These are phyloP conservation scores for Cynopterus brachyotis DNA, from an alignment of 2,113 vertebrate genomes.

Conservation along the genomic window DNA sequence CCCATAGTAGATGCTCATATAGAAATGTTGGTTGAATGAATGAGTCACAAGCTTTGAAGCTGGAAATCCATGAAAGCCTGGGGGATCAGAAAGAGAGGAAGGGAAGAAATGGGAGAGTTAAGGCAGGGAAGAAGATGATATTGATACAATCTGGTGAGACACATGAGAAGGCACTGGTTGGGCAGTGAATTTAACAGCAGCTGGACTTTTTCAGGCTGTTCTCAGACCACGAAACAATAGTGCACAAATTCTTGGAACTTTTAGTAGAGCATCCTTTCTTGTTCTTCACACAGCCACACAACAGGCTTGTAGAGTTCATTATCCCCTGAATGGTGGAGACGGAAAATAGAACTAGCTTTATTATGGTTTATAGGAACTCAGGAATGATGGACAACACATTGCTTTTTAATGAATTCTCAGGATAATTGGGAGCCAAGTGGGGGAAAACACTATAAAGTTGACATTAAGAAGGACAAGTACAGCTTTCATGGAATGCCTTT, in stretches of 20 bases:
- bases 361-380: background rate
- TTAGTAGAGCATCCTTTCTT: background rate
- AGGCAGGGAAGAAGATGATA: background rate
- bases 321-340: background rate
- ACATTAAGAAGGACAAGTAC: background rate
- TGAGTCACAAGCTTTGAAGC: background rate
- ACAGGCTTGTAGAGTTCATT: background rate
- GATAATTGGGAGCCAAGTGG: background rate
- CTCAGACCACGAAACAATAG: background rate
- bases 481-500: background rate
- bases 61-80: background rate
- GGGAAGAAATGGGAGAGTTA: background rate
- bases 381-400: background rate
- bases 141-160: background rate
- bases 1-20: background rate
- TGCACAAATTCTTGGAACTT: background rate
- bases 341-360: background rate
- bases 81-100: background rate
- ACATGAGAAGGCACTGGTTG: background rate
- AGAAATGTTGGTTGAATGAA: background rate
- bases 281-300: background rate
- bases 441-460: background rate
- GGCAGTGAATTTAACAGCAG: background rate
- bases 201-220: background rate
- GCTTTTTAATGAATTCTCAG: background rate